phyloP scores from a whole-genome alignment of 2,888 invertebrate genomes.

The Miltochrista miniata region DNA sequence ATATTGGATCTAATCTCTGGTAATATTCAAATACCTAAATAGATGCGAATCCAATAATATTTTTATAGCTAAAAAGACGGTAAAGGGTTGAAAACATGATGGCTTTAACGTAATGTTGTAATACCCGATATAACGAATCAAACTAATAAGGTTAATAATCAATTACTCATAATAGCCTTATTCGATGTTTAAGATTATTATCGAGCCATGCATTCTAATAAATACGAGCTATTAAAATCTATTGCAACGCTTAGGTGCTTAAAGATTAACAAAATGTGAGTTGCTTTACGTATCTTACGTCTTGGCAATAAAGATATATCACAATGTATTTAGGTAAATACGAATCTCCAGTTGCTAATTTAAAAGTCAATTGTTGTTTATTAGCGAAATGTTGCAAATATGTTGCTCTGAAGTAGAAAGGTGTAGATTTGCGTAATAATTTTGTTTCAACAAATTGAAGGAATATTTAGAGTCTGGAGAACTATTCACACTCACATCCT shows the following conservation, averaged over 20 bases:
- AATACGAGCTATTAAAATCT: too few relatives aligned
- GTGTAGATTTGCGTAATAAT: conserved; percentile 12
- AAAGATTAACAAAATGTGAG: conserved; percentile 25
- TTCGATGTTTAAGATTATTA: conserved; percentile 22
- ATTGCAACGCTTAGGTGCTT: conserved; percentile 21
- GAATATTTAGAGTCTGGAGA: too few relatives aligned
- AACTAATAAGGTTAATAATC: conserved; percentile 5
- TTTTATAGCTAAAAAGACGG: too few relatives aligned
- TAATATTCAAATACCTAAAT: too few relatives aligned
- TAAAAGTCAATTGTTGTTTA: conserved; percentile 25
- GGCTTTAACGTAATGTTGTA: not conserved
- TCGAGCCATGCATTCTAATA: conserved; percentile 28
- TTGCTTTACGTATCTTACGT: conserved; percentile 14
- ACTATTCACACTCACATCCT: too few relatives aligned
- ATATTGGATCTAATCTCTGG: too few relatives aligned
- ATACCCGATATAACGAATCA: not conserved
- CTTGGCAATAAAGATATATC: conserved; percentile 19
- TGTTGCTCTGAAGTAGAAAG: conserved; percentile 10
- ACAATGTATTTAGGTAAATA: conserved; percentile 24
- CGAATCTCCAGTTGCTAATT: conserved; percentile 12
- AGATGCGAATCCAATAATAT: too few relatives aligned
- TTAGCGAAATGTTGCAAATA: conserved; percentile 18
- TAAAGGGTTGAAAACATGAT: too few relatives aligned
- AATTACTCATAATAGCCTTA: too few relatives aligned
- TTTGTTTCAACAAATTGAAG: conserved; percentile 9